Conservation (phyloP, 2,888 invertebrate species). For the Pinctada fucata region DNA sequence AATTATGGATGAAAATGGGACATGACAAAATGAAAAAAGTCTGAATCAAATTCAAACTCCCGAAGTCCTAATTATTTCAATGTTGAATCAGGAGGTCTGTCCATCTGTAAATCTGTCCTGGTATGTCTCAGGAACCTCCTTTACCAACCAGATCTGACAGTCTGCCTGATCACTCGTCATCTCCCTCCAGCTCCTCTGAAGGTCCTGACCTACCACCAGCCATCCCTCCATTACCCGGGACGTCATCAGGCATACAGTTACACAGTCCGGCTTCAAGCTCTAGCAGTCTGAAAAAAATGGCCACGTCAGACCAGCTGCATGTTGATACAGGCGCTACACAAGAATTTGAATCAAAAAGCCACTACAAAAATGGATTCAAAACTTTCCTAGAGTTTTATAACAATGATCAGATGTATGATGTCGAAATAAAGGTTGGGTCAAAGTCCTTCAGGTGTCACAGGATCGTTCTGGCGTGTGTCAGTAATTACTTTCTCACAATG, state of each 20-base stretch:
- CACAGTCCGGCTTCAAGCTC: slow-evolving; percentile 16
- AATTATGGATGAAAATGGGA: no score
- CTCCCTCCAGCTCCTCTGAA: slow-evolving; percentile 7
- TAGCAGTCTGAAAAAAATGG: slow-evolving; percentile 32
- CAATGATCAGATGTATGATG: slow-evolving; percentile 73
- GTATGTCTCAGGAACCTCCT: slow-evolving; percentile 48
- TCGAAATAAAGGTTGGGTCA: slow-evolving; percentile 67
- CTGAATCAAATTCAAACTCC: no score
- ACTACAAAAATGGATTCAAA: slow-evolving; percentile 57
- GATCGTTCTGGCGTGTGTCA: slow-evolving; percentile 77
- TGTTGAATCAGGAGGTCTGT: no score
- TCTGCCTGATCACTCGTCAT: slow-evolving; percentile 29
- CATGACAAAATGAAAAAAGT: no score
- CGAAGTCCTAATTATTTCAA: no score
- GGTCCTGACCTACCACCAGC: not conserved
- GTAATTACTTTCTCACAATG: slow-evolving; percentile 78
- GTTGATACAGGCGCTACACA: slow-evolving; percentile 24
- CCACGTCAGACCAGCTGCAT: slow-evolving; percentile 22
- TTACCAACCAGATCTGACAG: slow-evolving; percentile 50
- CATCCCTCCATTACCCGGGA: slow-evolving; percentile 36
- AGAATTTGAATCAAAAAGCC: slow-evolving; percentile 51
- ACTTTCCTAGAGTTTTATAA: slow-evolving; percentile 67
- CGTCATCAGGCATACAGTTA: slow-evolving; percentile 6
- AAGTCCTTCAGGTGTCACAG: slow-evolving; percentile 76
- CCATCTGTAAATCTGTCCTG: not conserved